A percentile compares a stretch with the other conserved stretches of the same genome.
These are phyloP conservation scores for Phenganax stokvisi DNA, from an alignment of 92 coral and sea anemone species.

Conservation along the genomic window DNA sequence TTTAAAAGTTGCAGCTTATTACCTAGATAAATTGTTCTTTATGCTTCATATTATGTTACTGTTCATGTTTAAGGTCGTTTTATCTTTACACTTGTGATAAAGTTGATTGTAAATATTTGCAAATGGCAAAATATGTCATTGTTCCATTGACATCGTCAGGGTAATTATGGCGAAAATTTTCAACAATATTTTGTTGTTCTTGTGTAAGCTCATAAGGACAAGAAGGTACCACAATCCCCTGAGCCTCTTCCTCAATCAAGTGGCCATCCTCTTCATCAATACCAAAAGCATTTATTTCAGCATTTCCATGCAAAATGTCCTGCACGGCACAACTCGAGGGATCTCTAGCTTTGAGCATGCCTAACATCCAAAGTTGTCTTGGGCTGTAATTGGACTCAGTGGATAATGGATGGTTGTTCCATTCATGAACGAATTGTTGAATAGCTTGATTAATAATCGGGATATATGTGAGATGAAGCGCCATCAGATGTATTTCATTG, in stretches of 20 bases:
- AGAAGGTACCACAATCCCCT: neutral
- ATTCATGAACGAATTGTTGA: neutral
- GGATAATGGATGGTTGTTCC: conserved; percentile 22
- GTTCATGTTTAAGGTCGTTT: neutral
- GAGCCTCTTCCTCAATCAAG: neutral
- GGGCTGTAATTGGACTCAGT: conserved; percentile 3
- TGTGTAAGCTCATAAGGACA: conserved; percentile 4
- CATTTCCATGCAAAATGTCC: conserved; percentile 15
- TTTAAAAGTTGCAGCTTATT: too few species aligned
- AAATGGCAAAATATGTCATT: neutral
- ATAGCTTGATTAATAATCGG: conserved; percentile 28
- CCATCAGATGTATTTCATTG: conserved; percentile 28
- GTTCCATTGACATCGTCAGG: neutral
- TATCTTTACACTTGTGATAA: neutral
- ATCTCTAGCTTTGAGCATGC: conserved; percentile 20
- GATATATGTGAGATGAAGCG: conserved; percentile 21
- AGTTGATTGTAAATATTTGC: neutral
- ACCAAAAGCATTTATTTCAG: conserved; percentile 10
- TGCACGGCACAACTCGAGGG: conserved; percentile 14
- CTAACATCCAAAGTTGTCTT: conserved; percentile 30
- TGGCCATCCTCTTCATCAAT: conserved; percentile 18
- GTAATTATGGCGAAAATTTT: neutral
- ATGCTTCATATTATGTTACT: neutral
- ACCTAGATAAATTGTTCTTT: neutral
- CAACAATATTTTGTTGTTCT: neutral